A percentile compares a stretch with the other conserved stretches of the same genome.
Conservation (phyloP, 2,888 invertebrate genomes). For the Hofmannophila pseudospretella region DNA sequence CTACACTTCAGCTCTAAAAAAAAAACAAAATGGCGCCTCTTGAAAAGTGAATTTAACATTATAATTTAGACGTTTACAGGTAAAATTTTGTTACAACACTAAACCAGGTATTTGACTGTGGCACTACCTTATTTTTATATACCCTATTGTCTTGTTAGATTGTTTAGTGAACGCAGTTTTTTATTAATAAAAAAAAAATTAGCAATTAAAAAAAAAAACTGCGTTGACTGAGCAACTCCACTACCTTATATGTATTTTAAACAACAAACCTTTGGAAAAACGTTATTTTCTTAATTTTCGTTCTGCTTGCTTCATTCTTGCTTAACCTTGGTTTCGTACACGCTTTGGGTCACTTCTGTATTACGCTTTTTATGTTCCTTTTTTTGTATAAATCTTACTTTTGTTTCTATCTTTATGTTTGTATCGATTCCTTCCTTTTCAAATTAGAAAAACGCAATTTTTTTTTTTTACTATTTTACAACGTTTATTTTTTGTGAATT, state of each 20-base stretch:
- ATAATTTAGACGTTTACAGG: constrained; percentile 31
- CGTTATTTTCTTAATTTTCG: constrained; percentile 22
- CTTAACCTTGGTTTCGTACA: constrained; percentile 35
- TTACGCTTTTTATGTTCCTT: constrained; percentile 35
- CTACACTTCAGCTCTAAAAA: too few relatives aligned
- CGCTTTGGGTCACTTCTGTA: constrained; percentile 42
- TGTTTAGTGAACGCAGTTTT: too few relatives aligned
- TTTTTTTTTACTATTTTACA: too few relatives aligned
- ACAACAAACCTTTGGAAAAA: neutral
- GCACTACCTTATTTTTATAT: constrained; percentile 29
- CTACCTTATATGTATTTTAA: constrained; percentile 1
- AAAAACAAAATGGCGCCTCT: neutral
- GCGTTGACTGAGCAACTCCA: neutral
- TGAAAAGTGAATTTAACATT: neutral
- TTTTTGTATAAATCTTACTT: constrained; percentile 19
- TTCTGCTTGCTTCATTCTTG: constrained; percentile 58
- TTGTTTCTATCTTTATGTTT: constrained; percentile 18
- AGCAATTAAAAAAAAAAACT: too few relatives aligned
- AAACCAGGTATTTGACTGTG: constrained; percentile 42
- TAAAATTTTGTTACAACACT: constrained; percentile 27
- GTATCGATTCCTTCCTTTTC: constrained; percentile 24
- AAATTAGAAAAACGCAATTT: neutral
- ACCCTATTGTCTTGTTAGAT: too few relatives aligned
- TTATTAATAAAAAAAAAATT: too few relatives aligned
- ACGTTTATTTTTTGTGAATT: too few relatives aligned